phyloP scores from a whole-genome alignment of 2,113 vertebrate genomes.

The Marmota monax region DNA sequence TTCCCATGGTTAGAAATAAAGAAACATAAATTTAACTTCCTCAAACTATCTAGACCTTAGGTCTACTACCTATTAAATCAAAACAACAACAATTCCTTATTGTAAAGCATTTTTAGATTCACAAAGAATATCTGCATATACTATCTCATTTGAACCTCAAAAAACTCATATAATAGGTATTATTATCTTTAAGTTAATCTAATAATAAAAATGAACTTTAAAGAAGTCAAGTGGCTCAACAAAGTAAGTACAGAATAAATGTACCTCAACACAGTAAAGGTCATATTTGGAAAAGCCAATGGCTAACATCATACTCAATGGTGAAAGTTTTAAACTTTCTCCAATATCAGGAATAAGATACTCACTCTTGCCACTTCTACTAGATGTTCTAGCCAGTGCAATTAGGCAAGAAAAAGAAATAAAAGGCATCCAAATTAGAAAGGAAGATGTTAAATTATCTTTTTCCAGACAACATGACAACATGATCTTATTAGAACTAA shows the following conservation, averaged over 20 bases:
- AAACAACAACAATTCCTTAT: conserved; percentile 18
- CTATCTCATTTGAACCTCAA: conserved; percentile 25
- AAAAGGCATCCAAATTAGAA: background rate
- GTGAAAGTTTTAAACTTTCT: background rate
- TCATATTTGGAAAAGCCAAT: background rate
- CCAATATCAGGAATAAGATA: background rate
- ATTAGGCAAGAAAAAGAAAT: background rate
- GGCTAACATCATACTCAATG: background rate
- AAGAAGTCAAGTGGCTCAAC: conserved; percentile 10
- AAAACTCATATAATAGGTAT: background rate
- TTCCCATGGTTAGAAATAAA: conserved; percentile 39
- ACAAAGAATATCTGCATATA: conserved; percentile 50
- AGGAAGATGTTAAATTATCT: background rate
- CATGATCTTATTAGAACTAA: background rate
- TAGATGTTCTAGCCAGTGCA: background rate
- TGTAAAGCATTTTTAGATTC: conserved; percentile 49
- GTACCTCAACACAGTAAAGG: background rate
- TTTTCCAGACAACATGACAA: background rate
- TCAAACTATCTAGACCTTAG: background rate
- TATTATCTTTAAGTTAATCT: background rate
- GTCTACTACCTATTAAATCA: background rate
- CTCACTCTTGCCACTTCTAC: background rate
- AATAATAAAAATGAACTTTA: conserved; percentile 49
- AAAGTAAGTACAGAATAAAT: background rate
- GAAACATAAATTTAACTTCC: conserved; percentile 47